Base-by-base conservation (phyloP, 2,888 invertebrate species). In the Plusia festucae region DNA sequence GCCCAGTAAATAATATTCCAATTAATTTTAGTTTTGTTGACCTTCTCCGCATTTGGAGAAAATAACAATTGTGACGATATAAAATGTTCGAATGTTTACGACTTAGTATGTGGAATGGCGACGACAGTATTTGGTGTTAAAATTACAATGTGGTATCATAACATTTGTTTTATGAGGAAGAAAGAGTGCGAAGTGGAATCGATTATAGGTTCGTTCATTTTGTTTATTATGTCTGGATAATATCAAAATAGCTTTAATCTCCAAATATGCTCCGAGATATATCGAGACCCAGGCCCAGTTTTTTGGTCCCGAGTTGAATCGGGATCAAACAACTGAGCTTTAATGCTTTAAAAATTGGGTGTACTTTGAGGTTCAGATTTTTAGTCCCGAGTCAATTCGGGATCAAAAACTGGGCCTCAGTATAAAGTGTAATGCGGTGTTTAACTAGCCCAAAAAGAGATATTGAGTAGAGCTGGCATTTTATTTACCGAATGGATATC, bases 41-140 rank as follows among this genome's bases (percentile, higher is more conserved):
- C 72, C 64, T 65, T 55, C 16, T 27, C 56, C 0, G 55, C 67
- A 30, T 57, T 67, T 16, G 74, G 68, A 60, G 65, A 82, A 15
- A 24, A 40, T n/a, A n/a, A 40, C 0, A n/a, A 69, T 13, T 93
- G 92, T 69, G 78, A 82, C 15, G 56, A 82, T 13, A 82, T 87
- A 6, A 1, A 51, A 13, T 94, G 94, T 78, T 90, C 94, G 1
- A 84, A 90, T 66, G 70, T 92, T 7, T 77, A 85, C 34, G 91
- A 93, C 49, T 86, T 87, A 1, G 90, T 93, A 5, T 94, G 94
- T 73, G 91, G 89, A 4, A 66, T 78, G 53, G 79, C 82, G 2
- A 72, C 70, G 27, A 62, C 79, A 3, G 46, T 57, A 20, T 78
- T 82, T 34, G 86, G 85, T 2, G 64, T 67, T 15, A 70, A 59